phyloP scores from a whole-genome alignment of 1,140 invertebrate species.

The Mizuhopecten yessoensis region DNA sequence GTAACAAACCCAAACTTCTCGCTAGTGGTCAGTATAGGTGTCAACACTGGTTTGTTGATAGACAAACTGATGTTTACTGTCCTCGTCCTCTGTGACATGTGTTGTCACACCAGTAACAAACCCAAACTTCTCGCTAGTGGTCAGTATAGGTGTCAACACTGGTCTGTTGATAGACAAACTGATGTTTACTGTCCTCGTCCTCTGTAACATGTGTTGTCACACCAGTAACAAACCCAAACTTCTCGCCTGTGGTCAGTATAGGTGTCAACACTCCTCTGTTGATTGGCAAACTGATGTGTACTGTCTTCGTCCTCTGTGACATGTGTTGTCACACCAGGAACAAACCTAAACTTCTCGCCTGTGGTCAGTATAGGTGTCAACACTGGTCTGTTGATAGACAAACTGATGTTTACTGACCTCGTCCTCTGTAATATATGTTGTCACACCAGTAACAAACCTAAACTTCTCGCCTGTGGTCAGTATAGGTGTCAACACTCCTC shows the following conservation, averaged over 20 bases:
- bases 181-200: conserved; percentile 73
- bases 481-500: too few relatives aligned
- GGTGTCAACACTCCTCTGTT: too few relatives aligned
- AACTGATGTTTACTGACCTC: too few relatives aligned
- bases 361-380: conserved; percentile 73
- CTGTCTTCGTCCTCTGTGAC: conserved; percentile 79
- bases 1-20: conserved; percentile 81
- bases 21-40: conserved; percentile 76
- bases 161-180: too few relatives aligned
- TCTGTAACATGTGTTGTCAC: conserved; percentile 82
- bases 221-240: conserved; percentile 81
- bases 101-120: conserved; percentile 81
- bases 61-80: too few relatives aligned
- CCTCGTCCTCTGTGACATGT: conserved; percentile 80
- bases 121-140: conserved; percentile 81
- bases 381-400: too few relatives aligned
- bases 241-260: conserved; percentile 78
- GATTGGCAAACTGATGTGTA: too few relatives aligned
- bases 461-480: conserved; percentile 77
- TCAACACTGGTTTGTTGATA: too few relatives aligned
- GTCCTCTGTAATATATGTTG: too few relatives aligned
- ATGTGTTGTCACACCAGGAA: conserved; percentile 81
- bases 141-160: conserved; percentile 64
- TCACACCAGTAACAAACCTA: too few relatives aligned
- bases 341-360: conserved; percentile 81